Conservation (phyloP, 2,888 invertebrate species). For the Athalia cordata region DNA sequence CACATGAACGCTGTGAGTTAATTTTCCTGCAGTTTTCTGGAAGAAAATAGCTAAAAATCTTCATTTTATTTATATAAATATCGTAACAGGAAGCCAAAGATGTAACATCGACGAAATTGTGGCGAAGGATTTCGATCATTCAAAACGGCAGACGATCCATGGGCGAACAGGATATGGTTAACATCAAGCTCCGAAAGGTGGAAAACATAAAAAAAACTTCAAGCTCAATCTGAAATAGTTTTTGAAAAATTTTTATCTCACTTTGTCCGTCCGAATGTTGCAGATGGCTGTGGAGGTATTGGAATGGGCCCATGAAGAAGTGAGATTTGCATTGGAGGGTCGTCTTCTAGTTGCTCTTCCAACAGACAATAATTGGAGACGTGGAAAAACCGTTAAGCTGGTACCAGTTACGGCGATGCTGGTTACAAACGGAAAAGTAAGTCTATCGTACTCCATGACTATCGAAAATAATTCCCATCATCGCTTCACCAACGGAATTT, state of each 20-base stretch:
- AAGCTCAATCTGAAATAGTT: neutral
- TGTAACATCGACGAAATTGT: slow-evolving; percentile 89
- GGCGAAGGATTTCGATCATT: slow-evolving; percentile 90
- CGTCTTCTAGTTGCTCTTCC: slow-evolving; percentile 91
- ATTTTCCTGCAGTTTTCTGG: slow-evolving; percentile 32
- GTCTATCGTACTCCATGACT: slow-evolving; percentile 20
- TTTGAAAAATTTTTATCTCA: neutral
- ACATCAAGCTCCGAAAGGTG: slow-evolving; percentile 89
- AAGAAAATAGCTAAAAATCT: neutral
- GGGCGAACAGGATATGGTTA: slow-evolving; percentile 90
- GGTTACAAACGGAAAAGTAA: slow-evolving; percentile 93
- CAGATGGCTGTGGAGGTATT: slow-evolving; percentile 93
- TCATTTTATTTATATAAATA: neutral
- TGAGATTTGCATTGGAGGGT: slow-evolving; percentile 93
- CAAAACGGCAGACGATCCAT: slow-evolving; percentile 83
- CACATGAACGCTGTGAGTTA: slow-evolving; percentile 88
- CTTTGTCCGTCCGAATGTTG: slow-evolving; percentile 40
- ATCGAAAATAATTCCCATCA: neutral
- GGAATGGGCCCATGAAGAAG: slow-evolving; percentile 96
- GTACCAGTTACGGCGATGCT: slow-evolving; percentile 92
- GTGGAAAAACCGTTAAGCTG: slow-evolving; percentile 91
- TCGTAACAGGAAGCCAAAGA: slow-evolving; percentile 85
- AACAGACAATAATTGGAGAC: slow-evolving; percentile 93
- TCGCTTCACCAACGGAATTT: neutral
- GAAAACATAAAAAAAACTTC: slow-evolving; percentile 33